A percentile compares a stretch with the other conserved stretches of the same genome.
phyloP scores from a whole-genome alignment of 1,140 invertebrate species.

The Penaeus indicus region DNA sequence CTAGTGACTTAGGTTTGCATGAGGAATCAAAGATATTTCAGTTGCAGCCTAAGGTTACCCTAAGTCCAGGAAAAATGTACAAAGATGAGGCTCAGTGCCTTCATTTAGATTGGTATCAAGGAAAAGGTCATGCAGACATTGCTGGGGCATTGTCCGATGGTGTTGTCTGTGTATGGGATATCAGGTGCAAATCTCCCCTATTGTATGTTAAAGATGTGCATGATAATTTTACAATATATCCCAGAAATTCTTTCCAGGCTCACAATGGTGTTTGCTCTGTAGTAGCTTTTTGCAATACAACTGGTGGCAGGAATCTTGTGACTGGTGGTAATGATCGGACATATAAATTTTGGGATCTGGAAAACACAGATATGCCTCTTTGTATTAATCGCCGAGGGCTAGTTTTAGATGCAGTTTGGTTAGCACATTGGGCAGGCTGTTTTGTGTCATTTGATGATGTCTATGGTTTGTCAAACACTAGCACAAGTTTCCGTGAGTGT shows the following conservation, averaged over 20 bases:
- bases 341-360: conserved; percentile 74
- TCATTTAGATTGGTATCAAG: conserved; percentile 72
- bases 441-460: conserved; percentile 70
- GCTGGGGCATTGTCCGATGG: conserved; percentile 78
- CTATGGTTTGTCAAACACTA: conserved; percentile 67
- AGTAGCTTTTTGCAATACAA: conserved; percentile 70
- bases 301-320: conserved; percentile 70
- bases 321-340: conserved; percentile 72
- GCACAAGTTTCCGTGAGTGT: conserved; percentile 69
- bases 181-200: conserved; percentile 73
- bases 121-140: conserved; percentile 72
- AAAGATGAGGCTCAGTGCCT: conserved; percentile 70
- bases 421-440: conserved; percentile 71
- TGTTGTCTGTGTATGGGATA: conserved; percentile 75
- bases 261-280: conserved; percentile 68
- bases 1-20: conserved; percentile 69
- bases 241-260: conserved; percentile 69
- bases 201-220: conserved; percentile 69
- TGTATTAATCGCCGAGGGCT: conserved; percentile 68
- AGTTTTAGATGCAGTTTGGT: conserved; percentile 70
- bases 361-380: conserved; percentile 69
- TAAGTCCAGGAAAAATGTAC: conserved; percentile 69
- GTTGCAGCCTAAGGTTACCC: conserved; percentile 69
- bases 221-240: conserved; percentile 70
- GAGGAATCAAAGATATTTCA: conserved; percentile 68